Conservation (phyloP, 1,140 invertebrate genomes). For the Ptiloglossa arizonensis region DNA sequence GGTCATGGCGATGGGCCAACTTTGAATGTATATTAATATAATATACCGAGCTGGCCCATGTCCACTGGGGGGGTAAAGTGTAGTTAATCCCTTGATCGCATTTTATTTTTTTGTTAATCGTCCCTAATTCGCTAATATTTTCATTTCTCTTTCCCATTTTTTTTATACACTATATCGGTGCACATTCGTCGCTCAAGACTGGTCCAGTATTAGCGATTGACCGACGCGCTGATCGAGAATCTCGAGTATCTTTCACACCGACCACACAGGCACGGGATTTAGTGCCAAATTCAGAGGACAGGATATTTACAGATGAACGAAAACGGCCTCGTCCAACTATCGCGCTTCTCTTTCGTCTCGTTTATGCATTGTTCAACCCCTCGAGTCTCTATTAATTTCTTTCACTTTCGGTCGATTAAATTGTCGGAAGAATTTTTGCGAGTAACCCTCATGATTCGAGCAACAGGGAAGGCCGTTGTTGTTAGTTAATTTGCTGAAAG, state of each 20-base stretch:
- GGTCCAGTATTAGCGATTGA: conserved; percentile 67
- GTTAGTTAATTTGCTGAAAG: too few species aligned
- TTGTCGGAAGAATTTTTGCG: background rate
- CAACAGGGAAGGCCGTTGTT: too few species aligned
- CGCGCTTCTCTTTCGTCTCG: background rate
- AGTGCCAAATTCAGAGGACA: conserved; percentile 65
- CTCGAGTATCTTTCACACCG: conserved; percentile 55
- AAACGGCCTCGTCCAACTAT: conserved; percentile 1
- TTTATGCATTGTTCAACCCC: background rate
- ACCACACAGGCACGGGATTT: conserved; percentile 64
- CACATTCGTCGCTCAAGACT: conserved; percentile 73
- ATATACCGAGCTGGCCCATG: conserved; percentile 78
- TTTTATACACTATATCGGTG: conserved; percentile 78
- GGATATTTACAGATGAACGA: conserved; percentile 61
- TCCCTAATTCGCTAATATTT: conserved; percentile 78
- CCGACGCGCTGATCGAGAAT: conserved; percentile 64
- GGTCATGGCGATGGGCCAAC: conserved; percentile 78
- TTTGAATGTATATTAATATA: conserved; percentile 81
- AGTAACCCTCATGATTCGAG: too few species aligned
- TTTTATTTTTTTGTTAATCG: conserved; percentile 60
- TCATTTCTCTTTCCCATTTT: conserved; percentile 28
- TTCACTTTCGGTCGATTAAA: background rate
- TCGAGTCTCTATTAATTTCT: background rate
- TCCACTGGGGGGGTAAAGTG: conserved; percentile 74
- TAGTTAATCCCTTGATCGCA: conserved; percentile 75